A percentile compares a stretch with the other conserved stretches of the same genome.
These are phyloP conservation scores for Manduca sexta DNA, from an alignment of 1,140 invertebrate species.

Conservation along the genomic window DNA sequence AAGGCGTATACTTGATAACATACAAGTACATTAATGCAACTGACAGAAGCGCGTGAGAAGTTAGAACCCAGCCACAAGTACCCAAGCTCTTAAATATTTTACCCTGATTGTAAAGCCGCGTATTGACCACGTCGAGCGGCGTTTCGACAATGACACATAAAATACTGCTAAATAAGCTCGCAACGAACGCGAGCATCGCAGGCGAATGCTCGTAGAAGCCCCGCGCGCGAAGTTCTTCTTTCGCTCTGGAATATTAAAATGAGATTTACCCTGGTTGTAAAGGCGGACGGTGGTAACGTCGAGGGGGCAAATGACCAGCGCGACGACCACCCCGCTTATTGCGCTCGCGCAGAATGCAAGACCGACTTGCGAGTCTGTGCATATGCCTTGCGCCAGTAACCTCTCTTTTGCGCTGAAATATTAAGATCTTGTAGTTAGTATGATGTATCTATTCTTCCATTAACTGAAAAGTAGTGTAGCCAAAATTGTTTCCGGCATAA, in stretches of 20 bases:
- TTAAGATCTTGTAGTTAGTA: slow-evolving; percentile 11
- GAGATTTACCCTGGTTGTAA: slow-evolving; percentile 86
- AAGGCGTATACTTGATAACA: not conserved
- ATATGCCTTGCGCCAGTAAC: slow-evolving; percentile 74
- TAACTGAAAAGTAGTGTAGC: not conserved
- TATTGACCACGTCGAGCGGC: slow-evolving; percentile 81
- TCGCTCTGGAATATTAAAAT: slow-evolving; percentile 50
- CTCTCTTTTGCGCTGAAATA: slow-evolving; percentile 73
- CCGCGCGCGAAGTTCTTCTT: slow-evolving; percentile 74
- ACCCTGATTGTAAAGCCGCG: slow-evolving; percentile 60
- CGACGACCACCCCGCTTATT: slow-evolving; percentile 82
- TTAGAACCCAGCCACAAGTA: not conserved
- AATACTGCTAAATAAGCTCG: slow-evolving; percentile 82
- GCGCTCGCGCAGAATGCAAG: slow-evolving; percentile 82
- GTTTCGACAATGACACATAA: slow-evolving; percentile 84
- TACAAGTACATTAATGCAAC: too few relatives aligned
- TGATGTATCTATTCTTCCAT: not conserved
- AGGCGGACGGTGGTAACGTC: slow-evolving; percentile 88
- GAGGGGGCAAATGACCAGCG: slow-evolving; percentile 86
- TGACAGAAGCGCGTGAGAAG: too few relatives aligned
- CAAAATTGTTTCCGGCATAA: not conserved
- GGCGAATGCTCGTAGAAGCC: slow-evolving; percentile 73
- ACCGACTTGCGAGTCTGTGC: slow-evolving; percentile 72
- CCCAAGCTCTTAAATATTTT: slow-evolving; percentile 22
- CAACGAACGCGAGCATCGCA: slow-evolving; percentile 77